These are phyloP conservation scores for Clitarchus hookeri DNA, from an alignment of 2,888 invertebrate species.

Conservation along the genomic window DNA sequence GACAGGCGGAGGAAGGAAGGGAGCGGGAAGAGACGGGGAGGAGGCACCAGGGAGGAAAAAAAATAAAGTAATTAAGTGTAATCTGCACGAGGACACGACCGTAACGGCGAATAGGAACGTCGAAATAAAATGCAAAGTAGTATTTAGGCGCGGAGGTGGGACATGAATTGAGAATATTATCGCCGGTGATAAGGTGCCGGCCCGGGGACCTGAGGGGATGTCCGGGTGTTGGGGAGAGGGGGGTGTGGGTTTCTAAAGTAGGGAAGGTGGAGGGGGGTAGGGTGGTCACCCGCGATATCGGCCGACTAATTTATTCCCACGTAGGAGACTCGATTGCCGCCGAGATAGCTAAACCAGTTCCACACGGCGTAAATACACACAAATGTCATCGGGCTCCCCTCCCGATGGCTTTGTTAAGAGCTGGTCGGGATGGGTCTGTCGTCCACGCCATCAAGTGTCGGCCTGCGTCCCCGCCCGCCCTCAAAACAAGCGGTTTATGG, in stretches of 20 bases:
- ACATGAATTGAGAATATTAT: slow-evolving; percentile 3
- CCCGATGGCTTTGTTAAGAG: slow-evolving; percentile 10
- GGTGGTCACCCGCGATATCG: not conserved
- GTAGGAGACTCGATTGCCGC: not conserved
- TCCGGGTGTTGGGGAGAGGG: not conserved
- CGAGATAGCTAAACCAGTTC: slow-evolving; percentile 14
- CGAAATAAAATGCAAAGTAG: slow-evolving; percentile 8
- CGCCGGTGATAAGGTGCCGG: not conserved
- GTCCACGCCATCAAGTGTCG: not conserved
- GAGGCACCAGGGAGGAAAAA: not conserved
- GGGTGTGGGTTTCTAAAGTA: too few relatives aligned
- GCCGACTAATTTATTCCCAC: slow-evolving; percentile 5
- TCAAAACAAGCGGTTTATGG: slow-evolving; percentile 14
- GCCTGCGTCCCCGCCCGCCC: not conserved
- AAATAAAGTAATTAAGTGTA: slow-evolving; percentile 6
- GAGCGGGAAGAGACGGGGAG: not conserved
- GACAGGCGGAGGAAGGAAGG: not conserved
- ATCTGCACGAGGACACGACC: not conserved
- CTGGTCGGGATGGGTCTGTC: not conserved
- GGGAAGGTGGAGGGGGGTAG: not conserved
- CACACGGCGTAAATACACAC: not conserved
- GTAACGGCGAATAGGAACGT: not conserved
- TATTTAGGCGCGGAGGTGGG: not conserved
- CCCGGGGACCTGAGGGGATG: not conserved
- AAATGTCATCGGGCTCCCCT: not conserved